A percentile compares a stretch with the other conserved stretches of the same genome.
These are phyloP conservation scores for Typhlichthys subterraneus DNA, from an alignment of 2,797 vertebrate genomes.

Conservation along the genomic window DNA sequence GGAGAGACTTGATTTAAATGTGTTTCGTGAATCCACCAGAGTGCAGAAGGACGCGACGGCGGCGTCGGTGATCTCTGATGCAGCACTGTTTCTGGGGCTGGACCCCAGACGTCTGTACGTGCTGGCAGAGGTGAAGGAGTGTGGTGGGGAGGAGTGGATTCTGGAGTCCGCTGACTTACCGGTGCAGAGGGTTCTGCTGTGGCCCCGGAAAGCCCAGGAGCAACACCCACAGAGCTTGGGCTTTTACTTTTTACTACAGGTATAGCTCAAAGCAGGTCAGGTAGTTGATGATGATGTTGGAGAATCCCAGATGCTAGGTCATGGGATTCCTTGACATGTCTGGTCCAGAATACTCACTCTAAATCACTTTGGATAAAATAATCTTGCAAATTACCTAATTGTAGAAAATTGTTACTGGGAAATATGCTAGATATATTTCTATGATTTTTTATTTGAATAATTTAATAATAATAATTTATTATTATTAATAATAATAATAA, in stretches of 20 bases:
- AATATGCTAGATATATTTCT: too few species aligned
- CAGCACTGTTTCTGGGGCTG: slow-evolving; percentile 81
- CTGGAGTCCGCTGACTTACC: slow-evolving; percentile 91
- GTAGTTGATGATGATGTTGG: not conserved
- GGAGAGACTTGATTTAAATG: too few species aligned
- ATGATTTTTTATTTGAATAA: too few species aligned
- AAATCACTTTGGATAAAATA: too few species aligned
- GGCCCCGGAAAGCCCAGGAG: slow-evolving; percentile 94
- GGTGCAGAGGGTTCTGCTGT: slow-evolving; percentile 91
- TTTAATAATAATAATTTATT: too few species aligned
- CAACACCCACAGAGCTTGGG: slow-evolving; percentile 87
- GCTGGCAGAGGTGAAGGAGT: slow-evolving; percentile 95
- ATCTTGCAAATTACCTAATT: too few species aligned
- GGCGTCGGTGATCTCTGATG: slow-evolving; percentile 86
- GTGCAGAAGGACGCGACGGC: slow-evolving; percentile 90
- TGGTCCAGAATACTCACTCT: too few species aligned
- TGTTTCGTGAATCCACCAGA: slow-evolving; percentile 48
- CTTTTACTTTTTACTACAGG: slow-evolving; percentile 93
- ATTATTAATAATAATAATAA: too few species aligned
- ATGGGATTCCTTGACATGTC: too few species aligned
- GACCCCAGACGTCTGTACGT: slow-evolving; percentile 85
- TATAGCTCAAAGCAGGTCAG: slow-evolving; percentile 20
- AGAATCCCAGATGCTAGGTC: too few species aligned
- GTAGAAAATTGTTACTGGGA: too few species aligned
- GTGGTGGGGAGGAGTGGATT: slow-evolving; percentile 96